These are phyloP conservation scores for Campoplex nolae DNA, from an alignment of 2,888 invertebrate species.

Conservation along the genomic window DNA sequence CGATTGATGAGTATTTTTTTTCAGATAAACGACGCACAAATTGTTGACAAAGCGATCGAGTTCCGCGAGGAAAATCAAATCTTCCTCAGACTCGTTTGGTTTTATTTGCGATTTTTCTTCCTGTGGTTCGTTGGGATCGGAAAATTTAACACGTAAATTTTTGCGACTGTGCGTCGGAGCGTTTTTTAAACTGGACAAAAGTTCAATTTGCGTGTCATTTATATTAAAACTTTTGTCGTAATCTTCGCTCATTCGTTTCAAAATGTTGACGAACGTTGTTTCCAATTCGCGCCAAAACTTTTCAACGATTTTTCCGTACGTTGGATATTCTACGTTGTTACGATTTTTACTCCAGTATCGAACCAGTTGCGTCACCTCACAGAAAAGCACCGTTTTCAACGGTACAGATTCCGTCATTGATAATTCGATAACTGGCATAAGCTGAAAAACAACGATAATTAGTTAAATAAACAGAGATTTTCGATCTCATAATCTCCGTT, in stretches of 20 bases:
- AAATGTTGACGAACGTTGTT: slow-evolving; percentile 78
- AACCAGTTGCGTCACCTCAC: slow-evolving; percentile 85
- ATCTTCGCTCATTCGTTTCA: slow-evolving; percentile 67
- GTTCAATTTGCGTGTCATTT: slow-evolving; percentile 83
- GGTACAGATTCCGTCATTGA: slow-evolving; percentile 83
- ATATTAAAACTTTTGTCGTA: slow-evolving; percentile 68
- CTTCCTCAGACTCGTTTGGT: slow-evolving; percentile 68
- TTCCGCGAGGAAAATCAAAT: slow-evolving; percentile 84
- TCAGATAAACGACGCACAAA: slow-evolving; percentile 86
- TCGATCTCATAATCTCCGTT: not conserved
- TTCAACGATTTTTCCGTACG: slow-evolving; percentile 81
- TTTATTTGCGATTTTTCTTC: slow-evolving; percentile 65
- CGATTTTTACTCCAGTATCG: slow-evolving; percentile 87
- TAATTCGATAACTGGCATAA: slow-evolving; percentile 85
- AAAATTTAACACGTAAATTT: slow-evolving; percentile 87
- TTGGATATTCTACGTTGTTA: slow-evolving; percentile 76
- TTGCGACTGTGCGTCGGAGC: slow-evolving; percentile 83
- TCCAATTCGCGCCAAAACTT: slow-evolving; percentile 84
- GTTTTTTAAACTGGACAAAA: slow-evolving; percentile 85
- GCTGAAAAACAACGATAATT: slow-evolving; percentile 77
- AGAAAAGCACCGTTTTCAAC: slow-evolving; percentile 85
- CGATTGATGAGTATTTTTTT: slow-evolving; percentile 85
- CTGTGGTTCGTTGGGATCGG: slow-evolving; percentile 75
- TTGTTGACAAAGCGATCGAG: slow-evolving; percentile 85
- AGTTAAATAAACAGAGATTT: not conserved